Conservation (phyloP, 1,140 invertebrate genomes). For the Cydia strobilella region DNA sequence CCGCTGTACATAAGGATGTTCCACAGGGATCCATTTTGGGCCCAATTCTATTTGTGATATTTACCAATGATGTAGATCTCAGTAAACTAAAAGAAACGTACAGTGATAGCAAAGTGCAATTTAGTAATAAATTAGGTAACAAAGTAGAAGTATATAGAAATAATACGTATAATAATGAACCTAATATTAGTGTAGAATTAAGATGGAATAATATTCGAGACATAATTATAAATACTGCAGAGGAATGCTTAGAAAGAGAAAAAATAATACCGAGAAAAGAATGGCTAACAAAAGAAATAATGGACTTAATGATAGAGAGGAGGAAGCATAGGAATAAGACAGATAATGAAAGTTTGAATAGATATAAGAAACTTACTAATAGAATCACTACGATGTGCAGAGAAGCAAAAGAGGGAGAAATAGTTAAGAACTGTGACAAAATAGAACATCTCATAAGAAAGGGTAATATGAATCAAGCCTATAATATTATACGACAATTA, state of each 20-base stretch:
- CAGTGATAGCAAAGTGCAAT: not conserved
- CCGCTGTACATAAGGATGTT: no score
- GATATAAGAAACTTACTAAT: not conserved
- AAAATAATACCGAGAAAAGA: not conserved
- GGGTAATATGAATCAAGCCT: not conserved
- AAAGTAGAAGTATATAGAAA: not conserved
- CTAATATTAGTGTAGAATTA: not conserved
- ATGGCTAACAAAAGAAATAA: no score
- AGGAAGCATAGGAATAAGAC: not conserved
- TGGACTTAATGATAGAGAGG: not conserved
- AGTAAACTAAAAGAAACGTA: not conserved
- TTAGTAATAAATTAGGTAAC: constrained; percentile 1
- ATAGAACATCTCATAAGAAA: not conserved
- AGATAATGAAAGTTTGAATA: not conserved
- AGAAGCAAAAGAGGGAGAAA: not conserved
- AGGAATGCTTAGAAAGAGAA: not conserved
- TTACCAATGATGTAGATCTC: not conserved
- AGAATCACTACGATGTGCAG: not conserved
- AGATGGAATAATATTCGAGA: not conserved
- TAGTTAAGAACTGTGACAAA: not conserved
- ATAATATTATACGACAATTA: not conserved
- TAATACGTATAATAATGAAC: not conserved
- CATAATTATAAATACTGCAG: not conserved
- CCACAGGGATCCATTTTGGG: no score
- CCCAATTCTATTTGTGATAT: no score